Percentiles rank a stretch among this genome's conserved stretches.
phyloP scores from a whole-genome alignment of 2,888 invertebrate genomes.

The Melanostoma scalare region DNA sequence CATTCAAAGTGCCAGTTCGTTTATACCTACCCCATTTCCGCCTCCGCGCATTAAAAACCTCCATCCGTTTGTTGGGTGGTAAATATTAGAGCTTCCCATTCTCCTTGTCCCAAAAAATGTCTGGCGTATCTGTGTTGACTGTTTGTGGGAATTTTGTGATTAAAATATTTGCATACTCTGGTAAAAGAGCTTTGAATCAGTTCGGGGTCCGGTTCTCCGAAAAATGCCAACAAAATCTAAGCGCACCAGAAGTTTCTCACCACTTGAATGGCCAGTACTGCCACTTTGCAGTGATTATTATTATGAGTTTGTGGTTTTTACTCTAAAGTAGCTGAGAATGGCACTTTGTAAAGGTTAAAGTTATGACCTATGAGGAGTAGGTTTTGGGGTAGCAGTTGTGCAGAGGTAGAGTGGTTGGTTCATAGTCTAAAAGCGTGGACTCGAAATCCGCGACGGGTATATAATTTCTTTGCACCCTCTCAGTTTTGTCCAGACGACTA shows the following conservation, averaged over 20 bases:
- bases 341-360: too few relatives aligned
- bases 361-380: too few relatives aligned
- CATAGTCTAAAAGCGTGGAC: too few relatives aligned
- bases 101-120: slow-evolving; percentile 35
- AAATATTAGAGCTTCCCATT: slow-evolving; percentile 48
- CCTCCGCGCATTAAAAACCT: slow-evolving; percentile 14
- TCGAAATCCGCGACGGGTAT: too few relatives aligned
- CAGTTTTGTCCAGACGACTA: too few relatives aligned
- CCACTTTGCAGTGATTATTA: not conserved
- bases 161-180: slow-evolving; percentile 72
- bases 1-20: slow-evolving; percentile 39
- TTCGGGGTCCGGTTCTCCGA: slow-evolving; percentile 25
- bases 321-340: too few relatives aligned
- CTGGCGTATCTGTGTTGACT: slow-evolving; percentile 70
- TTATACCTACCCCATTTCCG: slow-evolving; percentile 29
- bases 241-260: slow-evolving; percentile 49
- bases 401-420: too few relatives aligned
- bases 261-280: slow-evolving; percentile 4
- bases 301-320: not conserved
- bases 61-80: slow-evolving; percentile 26
- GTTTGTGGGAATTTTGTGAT: slow-evolving; percentile 71
- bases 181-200: slow-evolving; percentile 66
- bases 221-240: slow-evolving; percentile 52
- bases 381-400: too few relatives aligned
- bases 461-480: too few relatives aligned